Conservation (phyloP, 2,113 vertebrate species). For the Acrocephalus arundinaceus region DNA sequence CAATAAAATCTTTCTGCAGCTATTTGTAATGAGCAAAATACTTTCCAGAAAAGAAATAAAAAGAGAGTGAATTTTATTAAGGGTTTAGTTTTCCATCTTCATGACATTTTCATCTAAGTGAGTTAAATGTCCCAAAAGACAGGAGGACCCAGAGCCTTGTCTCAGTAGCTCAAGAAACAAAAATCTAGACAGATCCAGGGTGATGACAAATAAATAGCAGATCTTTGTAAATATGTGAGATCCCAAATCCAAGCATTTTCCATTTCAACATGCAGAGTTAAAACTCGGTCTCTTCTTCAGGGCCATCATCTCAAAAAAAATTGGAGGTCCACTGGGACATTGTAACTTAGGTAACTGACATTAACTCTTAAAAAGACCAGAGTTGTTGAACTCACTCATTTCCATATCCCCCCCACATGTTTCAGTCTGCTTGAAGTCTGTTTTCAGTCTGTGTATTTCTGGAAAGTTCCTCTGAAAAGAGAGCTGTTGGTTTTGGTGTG, state of each 20-base stretch:
- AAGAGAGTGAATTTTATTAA: slow-evolving; percentile 3
- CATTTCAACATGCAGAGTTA: neutral
- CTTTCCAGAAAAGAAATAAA: slow-evolving; percentile 2
- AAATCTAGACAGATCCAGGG: neutral
- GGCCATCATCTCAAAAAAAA: neutral
- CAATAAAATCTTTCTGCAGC: slow-evolving; percentile 10
- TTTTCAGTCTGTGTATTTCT: neutral
- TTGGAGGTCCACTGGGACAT: neutral
- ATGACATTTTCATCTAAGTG: neutral
- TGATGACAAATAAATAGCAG: neutral
- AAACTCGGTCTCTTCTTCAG: neutral
- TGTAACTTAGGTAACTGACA: neutral
- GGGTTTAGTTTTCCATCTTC: neutral
- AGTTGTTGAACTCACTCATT: neutral
- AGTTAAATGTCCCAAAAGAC: neutral
- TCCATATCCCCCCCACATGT: neutral
- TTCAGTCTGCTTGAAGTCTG: neutral
- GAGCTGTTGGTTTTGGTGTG: no score
- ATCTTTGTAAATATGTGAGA: neutral
- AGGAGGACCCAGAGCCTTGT: neutral
- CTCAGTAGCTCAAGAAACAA: neutral
- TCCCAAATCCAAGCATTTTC: neutral
- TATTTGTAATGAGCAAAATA: slow-evolving; percentile 22
- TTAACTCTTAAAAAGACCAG: accelerated
- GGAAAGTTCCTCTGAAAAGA: neutral